Percentiles rank a stretch among this genome's conserved stretches.
These are phyloP conservation scores for Actias luna DNA, from an alignment of 2,888 invertebrate genomes.

Conservation along the genomic window DNA sequence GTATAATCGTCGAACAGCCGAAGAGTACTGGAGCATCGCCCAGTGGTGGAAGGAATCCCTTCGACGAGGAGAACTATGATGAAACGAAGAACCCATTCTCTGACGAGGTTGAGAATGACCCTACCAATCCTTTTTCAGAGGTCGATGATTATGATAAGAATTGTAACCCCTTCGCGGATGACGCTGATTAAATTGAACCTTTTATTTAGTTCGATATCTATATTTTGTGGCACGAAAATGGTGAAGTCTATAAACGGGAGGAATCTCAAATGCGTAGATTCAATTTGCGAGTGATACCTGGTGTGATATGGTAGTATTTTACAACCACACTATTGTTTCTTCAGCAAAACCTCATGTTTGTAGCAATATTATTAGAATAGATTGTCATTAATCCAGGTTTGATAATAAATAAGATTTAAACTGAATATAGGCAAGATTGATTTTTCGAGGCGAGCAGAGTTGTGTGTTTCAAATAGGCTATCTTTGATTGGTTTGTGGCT, in stretches of 20 bases:
- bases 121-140: conserved; percentile 79
- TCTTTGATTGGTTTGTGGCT: too few relatives aligned
- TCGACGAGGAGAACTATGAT: conserved; percentile 78
- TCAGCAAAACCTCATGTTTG: too few relatives aligned
- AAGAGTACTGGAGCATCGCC: conserved; percentile 39
- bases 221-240: not conserved
- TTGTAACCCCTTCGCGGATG: conserved; percentile 86
- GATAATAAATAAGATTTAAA: too few relatives aligned
- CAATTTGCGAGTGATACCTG: not conserved
- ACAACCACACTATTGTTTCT: too few relatives aligned
- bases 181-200: conserved; percentile 20
- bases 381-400: too few relatives aligned
- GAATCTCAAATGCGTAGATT: not conserved
- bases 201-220: too few relatives aligned
- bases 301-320: too few relatives aligned
- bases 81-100: conserved; percentile 85
- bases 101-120: conserved; percentile 72
- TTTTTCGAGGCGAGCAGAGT: too few relatives aligned
- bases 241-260: not conserved
- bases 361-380: too few relatives aligned
- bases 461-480: too few relatives aligned
- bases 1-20: conserved; percentile 32
- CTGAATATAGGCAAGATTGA: too few relatives aligned
- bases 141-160: conserved; percentile 87
- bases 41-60: conserved; percentile 62